Conservation (phyloP, 1,140 invertebrate species). For the Odontomachus brunneus region DNA sequence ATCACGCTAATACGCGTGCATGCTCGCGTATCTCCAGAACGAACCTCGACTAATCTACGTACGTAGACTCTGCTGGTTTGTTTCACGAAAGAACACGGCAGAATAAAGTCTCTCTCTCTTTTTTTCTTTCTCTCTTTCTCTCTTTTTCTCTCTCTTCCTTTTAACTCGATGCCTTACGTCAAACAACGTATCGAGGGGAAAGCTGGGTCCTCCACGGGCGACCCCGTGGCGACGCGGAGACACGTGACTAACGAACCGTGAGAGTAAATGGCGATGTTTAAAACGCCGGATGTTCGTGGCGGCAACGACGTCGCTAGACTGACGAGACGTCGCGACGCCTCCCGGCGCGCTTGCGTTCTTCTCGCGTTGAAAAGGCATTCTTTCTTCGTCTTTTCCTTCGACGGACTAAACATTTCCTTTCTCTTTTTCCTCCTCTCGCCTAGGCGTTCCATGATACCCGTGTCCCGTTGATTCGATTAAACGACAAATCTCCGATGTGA, state of each 20-base stretch:
- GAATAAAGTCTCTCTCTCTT: constrained; percentile 42
- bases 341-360: constrained; percentile 47
- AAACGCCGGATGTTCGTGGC: constrained; percentile 61
- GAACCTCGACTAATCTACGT: constrained; percentile 31
- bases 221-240: constrained; percentile 13
- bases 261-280: constrained; percentile 60
- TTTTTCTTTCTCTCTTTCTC: no score
- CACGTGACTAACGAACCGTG: constrained; percentile 61
- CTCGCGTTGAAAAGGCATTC: constrained; percentile 28
- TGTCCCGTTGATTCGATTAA: constrained; percentile 20
- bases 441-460: not conserved
- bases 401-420: not conserved
- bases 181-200: constrained; percentile 52
- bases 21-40: not conserved
- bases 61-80: not conserved
- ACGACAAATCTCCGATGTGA: constrained; percentile 7
- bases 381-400: constrained; percentile 16
- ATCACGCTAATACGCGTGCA: not conserved
- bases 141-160: no score
- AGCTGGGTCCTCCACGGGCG: constrained; percentile 4
- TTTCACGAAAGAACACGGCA: not conserved
- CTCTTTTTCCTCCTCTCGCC: no score
- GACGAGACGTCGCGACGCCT: constrained; percentile 67
- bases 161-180: constrained; percentile 13
- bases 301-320: constrained; percentile 54